These are phyloP conservation scores for Plebejus melissa DNA, from an alignment of 2,888 invertebrate species.

Conservation along the genomic window DNA sequence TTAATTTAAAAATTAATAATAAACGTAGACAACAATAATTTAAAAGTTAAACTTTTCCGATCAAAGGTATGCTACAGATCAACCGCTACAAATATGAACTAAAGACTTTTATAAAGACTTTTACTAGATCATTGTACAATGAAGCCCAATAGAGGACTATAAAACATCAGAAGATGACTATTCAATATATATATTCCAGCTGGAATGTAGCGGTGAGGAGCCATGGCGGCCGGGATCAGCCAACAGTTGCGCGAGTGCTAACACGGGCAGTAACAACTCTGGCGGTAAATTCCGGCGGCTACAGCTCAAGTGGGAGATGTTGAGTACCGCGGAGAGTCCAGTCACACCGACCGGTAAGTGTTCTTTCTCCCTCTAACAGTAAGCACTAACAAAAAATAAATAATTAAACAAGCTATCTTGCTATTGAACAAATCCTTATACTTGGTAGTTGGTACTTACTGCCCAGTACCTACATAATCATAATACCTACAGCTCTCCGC, in stretches of 20 bases:
- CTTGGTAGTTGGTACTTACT: too few relatives aligned
- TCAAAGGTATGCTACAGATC: too few relatives aligned
- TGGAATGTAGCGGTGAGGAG: conserved; percentile 72
- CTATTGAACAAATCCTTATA: background rate
- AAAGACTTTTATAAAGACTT: background rate
- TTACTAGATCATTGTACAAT: background rate
- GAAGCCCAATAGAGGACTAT: background rate
- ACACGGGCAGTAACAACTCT: conserved; percentile 72
- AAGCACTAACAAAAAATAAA: background rate
- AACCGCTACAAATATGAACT: background rate
- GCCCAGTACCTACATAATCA: too few relatives aligned
- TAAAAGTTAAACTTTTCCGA: too few relatives aligned
- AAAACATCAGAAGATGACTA: background rate
- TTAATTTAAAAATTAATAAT: too few relatives aligned
- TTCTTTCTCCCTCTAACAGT: background rate
- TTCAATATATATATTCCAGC: conserved; percentile 41
- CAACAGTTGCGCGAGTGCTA: conserved; percentile 63
- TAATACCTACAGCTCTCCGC: background rate
- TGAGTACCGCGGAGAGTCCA: conserved; percentile 77
- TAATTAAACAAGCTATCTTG: background rate
- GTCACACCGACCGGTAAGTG: conserved; percentile 62
- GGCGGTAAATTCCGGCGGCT: conserved; percentile 86
- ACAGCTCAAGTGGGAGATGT: conserved; percentile 90
- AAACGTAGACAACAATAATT: too few relatives aligned
- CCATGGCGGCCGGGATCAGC: conserved; percentile 69